These are phyloP conservation scores for Enhydra lutris DNA, from an alignment of 2,113 vertebrate species.

Conservation along the genomic window DNA sequence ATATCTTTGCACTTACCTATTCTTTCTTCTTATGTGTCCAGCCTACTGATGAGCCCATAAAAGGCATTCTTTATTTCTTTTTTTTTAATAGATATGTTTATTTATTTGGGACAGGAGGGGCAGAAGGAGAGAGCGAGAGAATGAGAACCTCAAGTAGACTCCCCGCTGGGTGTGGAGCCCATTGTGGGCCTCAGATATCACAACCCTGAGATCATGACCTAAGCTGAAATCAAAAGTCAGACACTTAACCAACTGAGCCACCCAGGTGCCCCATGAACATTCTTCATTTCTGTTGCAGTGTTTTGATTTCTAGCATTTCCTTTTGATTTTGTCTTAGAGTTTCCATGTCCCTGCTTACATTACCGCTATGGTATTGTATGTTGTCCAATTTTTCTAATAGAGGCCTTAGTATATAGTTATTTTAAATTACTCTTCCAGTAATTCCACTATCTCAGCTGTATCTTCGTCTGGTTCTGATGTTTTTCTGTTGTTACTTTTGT, in stretches of 20 bases:
- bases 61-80: neutral
- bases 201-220: no score
- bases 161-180: no score
- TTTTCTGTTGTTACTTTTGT: neutral
- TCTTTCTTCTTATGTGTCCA: neutral
- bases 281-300: neutral
- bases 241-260: no score
- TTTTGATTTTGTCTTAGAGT: neutral
- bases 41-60: neutral
- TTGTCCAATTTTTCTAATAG: neutral
- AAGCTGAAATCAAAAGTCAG: no score
- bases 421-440: neutral
- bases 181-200: no score
- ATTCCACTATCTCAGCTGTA: neutral
- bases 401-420: neutral
- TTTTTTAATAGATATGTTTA: no score
- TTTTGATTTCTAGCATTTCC: neutral
- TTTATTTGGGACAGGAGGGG: no score
- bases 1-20: neutral
- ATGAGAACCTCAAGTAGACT: no score
- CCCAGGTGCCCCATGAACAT: no score
- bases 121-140: no score
- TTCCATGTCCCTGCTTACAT: neutral
- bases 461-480: neutral
- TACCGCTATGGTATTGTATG: neutral